phyloP scores from a whole-genome alignment of 2,888 invertebrate genomes.

The Bombylius discolor region DNA sequence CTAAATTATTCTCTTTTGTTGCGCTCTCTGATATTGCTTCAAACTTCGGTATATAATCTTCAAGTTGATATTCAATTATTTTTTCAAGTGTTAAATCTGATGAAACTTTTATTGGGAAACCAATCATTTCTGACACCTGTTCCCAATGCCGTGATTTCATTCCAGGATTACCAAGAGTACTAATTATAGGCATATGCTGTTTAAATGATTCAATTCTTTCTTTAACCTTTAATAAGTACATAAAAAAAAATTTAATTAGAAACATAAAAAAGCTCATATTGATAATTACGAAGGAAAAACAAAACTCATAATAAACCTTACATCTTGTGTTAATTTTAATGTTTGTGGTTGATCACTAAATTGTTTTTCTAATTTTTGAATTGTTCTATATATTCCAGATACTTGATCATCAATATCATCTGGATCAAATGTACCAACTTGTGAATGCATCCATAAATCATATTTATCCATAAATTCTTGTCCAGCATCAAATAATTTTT shows the following conservation, averaged over 20 bases:
- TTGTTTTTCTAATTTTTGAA: conserved; percentile 78
- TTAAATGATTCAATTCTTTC: conserved; percentile 74
- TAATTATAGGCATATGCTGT: conserved; percentile 78
- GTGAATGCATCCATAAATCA: conserved; percentile 71
- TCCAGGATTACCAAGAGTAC: conserved; percentile 88
- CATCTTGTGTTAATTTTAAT: conserved; percentile 52
- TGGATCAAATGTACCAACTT: conserved; percentile 75
- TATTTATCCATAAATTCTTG: conserved; percentile 73
- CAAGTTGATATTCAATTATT: conserved; percentile 79
- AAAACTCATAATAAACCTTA: conserved; percentile 20
- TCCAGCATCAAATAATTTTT: conserved; percentile 78
- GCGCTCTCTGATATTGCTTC: conserved; percentile 88
- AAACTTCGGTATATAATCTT: conserved; percentile 78
- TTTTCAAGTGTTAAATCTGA: conserved; percentile 69
- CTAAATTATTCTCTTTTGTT: conserved; percentile 88
- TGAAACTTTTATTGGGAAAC: conserved; percentile 79
- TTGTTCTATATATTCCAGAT: conserved; percentile 42
- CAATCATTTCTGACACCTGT: conserved; percentile 85
- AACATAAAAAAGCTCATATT: not conserved
- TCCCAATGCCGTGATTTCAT: conserved; percentile 90
- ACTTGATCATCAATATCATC: conserved; percentile 62
- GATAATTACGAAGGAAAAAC: not conserved
- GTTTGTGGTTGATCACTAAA: conserved; percentile 67
- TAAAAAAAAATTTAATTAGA: not conserved
- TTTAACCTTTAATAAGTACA: conserved; percentile 18